A percentile compares a stretch with the other conserved stretches of the same genome.
These are phyloP conservation scores for Acanthosepion lycidas DNA, from an alignment of 2,888 invertebrate genomes.

Conservation along the genomic window DNA sequence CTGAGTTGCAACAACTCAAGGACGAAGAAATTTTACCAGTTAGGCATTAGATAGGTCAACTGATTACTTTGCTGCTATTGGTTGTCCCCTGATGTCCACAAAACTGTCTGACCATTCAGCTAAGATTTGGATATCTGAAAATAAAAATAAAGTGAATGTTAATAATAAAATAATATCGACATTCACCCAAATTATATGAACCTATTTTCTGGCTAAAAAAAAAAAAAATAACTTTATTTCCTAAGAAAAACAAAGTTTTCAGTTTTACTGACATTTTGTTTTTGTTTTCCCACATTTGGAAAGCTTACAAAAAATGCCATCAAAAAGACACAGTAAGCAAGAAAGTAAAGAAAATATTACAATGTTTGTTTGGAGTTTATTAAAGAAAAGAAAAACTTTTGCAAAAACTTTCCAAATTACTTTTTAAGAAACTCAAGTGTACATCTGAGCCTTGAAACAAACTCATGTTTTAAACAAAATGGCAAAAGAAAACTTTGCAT, in stretches of 20 bases:
- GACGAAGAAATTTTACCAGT: neutral
- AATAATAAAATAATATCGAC: neutral
- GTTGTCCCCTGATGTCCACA: neutral
- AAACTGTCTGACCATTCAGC: neutral
- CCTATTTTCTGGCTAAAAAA: neutral
- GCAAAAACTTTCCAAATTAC: neutral
- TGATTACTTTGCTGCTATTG: neutral
- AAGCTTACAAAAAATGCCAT: neutral
- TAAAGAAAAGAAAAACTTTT: neutral
- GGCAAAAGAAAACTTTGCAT: neutral
- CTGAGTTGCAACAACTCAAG: neutral
- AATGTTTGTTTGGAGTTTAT: neutral
- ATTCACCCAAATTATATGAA: neutral
- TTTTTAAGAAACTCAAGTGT: neutral
- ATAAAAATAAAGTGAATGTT: neutral
- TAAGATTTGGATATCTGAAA: neutral
- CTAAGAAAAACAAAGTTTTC: neutral
- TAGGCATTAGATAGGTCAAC: neutral
- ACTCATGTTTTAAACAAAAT: neutral
- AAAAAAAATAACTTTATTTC: neutral
- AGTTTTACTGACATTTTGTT: neutral
- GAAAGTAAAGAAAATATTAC: neutral
- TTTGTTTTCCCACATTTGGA: neutral
- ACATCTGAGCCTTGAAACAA: constrained; percentile 2
- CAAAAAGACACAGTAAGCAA: neutral